These are phyloP conservation scores for Dreissena polymorpha DNA, from an alignment of 1,140 invertebrate species.

Conservation along the genomic window DNA sequence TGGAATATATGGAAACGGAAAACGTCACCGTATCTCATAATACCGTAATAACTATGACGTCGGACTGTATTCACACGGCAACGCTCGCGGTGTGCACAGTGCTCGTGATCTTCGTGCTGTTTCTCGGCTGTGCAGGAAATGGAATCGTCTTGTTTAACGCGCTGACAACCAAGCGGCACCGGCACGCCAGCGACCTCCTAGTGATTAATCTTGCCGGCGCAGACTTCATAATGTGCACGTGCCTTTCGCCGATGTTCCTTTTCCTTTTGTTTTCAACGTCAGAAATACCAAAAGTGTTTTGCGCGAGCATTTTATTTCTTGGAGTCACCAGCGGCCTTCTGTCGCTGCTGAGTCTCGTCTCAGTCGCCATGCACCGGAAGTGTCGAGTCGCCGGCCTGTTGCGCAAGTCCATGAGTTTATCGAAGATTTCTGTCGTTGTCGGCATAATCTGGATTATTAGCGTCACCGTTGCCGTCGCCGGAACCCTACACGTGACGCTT, in stretches of 20 bases:
- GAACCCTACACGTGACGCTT: too few relatives aligned
- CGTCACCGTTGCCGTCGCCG: too few relatives aligned
- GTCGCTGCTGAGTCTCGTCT: constrained; percentile 65
- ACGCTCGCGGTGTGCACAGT: constrained; percentile 67
- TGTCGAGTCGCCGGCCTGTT: constrained; percentile 59
- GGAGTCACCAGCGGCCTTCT: constrained; percentile 65
- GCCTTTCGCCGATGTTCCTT: constrained; percentile 68
- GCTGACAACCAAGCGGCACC: constrained; percentile 1
- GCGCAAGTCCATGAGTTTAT: constrained; percentile 55
- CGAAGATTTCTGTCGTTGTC: constrained; percentile 58
- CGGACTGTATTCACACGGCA: constrained; percentile 64
- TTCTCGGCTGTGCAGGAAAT: constrained; percentile 66
- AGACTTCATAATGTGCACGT: constrained; percentile 68
- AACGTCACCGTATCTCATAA: too few relatives aligned
- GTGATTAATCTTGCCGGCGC: constrained; percentile 66
- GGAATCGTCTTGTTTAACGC: constrained; percentile 59
- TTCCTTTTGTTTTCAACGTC: constrained; percentile 66
- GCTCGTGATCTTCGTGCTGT: constrained; percentile 61
- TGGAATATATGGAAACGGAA: too few relatives aligned
- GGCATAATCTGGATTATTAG: too few relatives aligned
- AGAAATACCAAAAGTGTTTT: constrained; percentile 64
- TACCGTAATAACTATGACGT: not conserved
- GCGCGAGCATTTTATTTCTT: constrained; percentile 66
- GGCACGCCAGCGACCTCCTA: constrained; percentile 67
- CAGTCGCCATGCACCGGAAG: constrained; percentile 66